Conservation (phyloP, 2,797 vertebrate species). For the Helicolenus hilgendorfi region DNA sequence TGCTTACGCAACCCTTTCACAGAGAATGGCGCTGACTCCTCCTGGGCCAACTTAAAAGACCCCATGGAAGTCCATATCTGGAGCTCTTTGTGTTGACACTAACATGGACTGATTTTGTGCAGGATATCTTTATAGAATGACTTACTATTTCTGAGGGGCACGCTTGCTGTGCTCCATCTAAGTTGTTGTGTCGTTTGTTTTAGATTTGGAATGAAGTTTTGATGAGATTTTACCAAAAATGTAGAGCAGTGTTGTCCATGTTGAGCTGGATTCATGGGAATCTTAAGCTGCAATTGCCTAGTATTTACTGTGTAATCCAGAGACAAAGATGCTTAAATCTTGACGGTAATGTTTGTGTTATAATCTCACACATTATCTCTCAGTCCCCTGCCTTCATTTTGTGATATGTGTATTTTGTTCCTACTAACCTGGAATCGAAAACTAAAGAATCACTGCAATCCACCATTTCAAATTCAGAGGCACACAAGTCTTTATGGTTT, state of each 20-base stretch:
- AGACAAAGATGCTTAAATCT: neutral
- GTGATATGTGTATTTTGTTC: neutral
- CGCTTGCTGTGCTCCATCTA: neutral
- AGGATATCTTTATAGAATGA: neutral
- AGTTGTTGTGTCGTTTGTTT: neutral
- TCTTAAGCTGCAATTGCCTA: neutral
- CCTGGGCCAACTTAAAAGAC: conserved; percentile 18
- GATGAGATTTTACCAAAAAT: neutral
- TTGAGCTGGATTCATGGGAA: neutral
- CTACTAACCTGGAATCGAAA: neutral
- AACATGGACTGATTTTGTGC: neutral
- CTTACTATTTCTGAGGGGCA: neutral
- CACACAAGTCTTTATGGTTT: neutral
- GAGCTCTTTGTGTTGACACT: neutral
- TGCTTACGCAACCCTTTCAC: conserved; percentile 39
- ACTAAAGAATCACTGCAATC: neutral
- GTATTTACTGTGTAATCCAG: neutral
- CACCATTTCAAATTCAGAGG: neutral
- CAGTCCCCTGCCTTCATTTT: neutral
- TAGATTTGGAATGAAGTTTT: neutral
- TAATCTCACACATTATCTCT: neutral
- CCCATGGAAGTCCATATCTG: neutral
- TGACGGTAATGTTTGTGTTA: neutral
- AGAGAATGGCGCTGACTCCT: conserved; percentile 3
- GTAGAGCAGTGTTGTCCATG: neutral